These are phyloP conservation scores for Timandra comae DNA, from an alignment of 2,888 invertebrate genomes.

Conservation along the genomic window DNA sequence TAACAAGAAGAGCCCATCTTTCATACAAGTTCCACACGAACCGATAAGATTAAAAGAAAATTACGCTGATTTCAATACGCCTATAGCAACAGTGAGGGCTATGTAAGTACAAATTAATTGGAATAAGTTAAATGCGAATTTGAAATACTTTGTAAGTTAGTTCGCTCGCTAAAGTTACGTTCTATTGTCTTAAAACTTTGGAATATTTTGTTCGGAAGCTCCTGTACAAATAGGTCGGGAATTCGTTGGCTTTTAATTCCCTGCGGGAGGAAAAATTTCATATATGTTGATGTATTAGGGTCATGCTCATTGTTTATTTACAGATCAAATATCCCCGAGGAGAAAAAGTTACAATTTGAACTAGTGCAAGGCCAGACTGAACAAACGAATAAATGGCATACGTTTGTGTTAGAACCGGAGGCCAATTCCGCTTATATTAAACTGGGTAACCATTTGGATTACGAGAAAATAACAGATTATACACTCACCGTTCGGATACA, in stretches of 20 bases:
- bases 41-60: conserved; percentile 84
- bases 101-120: conserved; percentile 69
- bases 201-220: conserved; percentile 1
- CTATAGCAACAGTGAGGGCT: conserved; percentile 84
- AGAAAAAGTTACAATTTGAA: conserved; percentile 85
- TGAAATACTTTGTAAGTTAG: conserved; percentile 18
- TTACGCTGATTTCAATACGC: conserved; percentile 81
- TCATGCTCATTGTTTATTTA: conserved; percentile 18
- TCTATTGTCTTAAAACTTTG: conserved; percentile 18
- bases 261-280: conserved; percentile 13
- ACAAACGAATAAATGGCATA: conserved; percentile 89
- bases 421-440: conserved; percentile 84
- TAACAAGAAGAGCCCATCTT: conserved; percentile 89
- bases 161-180: conserved; percentile 13
- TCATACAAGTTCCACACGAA: conserved; percentile 77
- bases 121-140: conserved; percentile 22
- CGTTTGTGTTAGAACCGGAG: conserved; percentile 82
- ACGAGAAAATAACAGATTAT: conserved; percentile 89
- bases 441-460: conserved; percentile 87
- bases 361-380: conserved; percentile 88
- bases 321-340: conserved; percentile 86
- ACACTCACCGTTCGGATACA: conserved; percentile 87
- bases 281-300: conserved; percentile 16
- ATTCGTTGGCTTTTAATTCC: conserved; percentile 9
- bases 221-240: conserved; percentile 13